Percentiles rank a stretch among this genome's conserved stretches.
phyloP scores from a whole-genome alignment of 2,888 invertebrate genomes.

The Galerucella nymphaeae region DNA sequence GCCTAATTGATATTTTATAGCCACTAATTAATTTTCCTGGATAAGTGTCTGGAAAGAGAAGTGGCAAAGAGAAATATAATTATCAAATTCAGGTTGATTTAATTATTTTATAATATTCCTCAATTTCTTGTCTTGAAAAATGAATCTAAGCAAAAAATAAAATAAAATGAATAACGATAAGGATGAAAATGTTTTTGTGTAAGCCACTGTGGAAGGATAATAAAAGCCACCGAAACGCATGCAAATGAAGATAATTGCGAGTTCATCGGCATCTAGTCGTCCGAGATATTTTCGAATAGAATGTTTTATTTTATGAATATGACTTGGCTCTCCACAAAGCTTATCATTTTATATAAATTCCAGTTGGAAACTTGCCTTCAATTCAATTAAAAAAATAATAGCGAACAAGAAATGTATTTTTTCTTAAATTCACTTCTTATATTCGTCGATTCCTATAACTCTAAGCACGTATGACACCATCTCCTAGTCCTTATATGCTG shows the following conservation, averaged over 20 bases:
- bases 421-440: neutral
- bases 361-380: conserved; percentile 4
- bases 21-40: conserved; percentile 32
- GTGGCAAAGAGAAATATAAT: conserved; percentile 21
- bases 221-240: conserved; percentile 28
- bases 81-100: conserved; percentile 25
- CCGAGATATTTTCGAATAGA: conserved; percentile 31
- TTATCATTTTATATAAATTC: conserved; percentile 31
- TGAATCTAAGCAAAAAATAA: neutral
- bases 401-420: neutral
- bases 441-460: neutral
- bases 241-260: conserved; percentile 39
- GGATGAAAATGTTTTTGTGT: neutral
- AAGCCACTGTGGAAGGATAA: conserved; percentile 15
- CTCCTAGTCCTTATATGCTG: conserved; percentile 22
- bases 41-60: conserved; percentile 27
- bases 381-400: neutral
- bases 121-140: neutral
- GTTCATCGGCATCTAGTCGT: conserved; percentile 36
- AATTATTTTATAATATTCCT: conserved; percentile 21
- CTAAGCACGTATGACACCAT: conserved; percentile 35
- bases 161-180: neutral
- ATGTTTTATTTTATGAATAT: conserved; percentile 41
- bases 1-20: conserved; percentile 36
- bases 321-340: conserved; percentile 35